Evolutionary conservation across 2,113 vertebrate species (phyloP).

Genomic region (Triplophysa rosa): DNA sequence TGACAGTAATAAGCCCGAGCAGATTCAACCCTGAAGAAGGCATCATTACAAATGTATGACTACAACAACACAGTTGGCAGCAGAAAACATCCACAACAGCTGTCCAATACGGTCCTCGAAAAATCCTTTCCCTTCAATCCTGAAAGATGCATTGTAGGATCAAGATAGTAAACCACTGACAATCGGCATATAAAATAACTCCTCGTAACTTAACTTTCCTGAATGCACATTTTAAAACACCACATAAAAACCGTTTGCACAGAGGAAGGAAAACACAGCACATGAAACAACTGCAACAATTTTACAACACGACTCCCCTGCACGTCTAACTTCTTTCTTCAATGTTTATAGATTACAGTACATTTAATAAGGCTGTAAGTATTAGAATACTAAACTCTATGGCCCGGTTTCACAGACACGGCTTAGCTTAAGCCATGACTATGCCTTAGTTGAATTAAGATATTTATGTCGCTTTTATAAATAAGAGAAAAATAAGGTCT

Average conservation of each 20-base stretch:
- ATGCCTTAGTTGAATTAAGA: too few species aligned
- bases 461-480: too few species aligned
- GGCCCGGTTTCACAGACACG: too few species aligned
- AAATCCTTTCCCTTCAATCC: neutral
- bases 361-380: too few species aligned
- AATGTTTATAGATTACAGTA: too few species aligned
- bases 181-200: neutral
- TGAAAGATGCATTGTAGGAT: neutral
- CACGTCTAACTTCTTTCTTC: conserved; percentile 15
- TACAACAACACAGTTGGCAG: neutral
- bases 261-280: neutral
- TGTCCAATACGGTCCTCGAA: neutral
- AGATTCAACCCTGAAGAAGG: neutral
- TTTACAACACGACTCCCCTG: conserved; percentile 11
- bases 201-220: neutral
- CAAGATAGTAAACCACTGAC: neutral
- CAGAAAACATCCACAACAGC: neutral
- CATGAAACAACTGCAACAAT: neutral
- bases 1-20: neutral
- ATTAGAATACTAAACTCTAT: too few species aligned
- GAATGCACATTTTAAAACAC: conserved; percentile 10
- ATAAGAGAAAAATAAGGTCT: too few species aligned
- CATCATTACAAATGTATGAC: neutral
- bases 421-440: too few species aligned
- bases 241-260: conserved; percentile 15